Percentiles rank a stretch among this genome's conserved stretches.
Evolutionary conservation across 2,797 vertebrate species (phyloP).

Genomic region (Chaetophractus vellerosus): DNA sequence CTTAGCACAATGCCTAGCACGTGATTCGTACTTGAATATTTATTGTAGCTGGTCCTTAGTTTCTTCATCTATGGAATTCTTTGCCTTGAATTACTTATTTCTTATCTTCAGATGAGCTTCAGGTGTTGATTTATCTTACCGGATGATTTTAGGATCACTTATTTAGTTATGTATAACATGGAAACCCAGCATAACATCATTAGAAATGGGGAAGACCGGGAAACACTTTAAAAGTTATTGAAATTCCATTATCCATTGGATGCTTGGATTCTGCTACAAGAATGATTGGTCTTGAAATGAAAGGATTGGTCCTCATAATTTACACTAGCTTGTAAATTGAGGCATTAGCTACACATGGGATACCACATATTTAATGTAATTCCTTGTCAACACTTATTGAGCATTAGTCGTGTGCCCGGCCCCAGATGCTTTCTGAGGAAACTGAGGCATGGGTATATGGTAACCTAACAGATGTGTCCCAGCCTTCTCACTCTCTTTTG

Average conservation of each 20-base stretch:
- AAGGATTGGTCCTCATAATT: not conserved
- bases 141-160: not conserved
- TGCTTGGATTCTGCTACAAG: conserved; percentile 23
- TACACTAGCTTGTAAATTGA: not conserved
- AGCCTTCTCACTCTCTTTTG: not conserved
- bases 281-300: not conserved
- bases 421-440: not conserved
- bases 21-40: not conserved
- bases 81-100: conserved; percentile 4
- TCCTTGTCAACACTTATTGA: not conserved
- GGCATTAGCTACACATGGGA: not conserved
- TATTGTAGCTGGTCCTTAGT: not conserved
- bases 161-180: not conserved
- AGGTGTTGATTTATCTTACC: not conserved
- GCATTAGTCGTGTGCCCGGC: not conserved
- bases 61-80: not conserved
- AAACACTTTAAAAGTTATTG: not conserved
- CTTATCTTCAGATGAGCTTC: conserved; percentile 20
- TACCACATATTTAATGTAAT: not conserved
- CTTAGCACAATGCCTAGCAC: not conserved
- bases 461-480: not conserved
- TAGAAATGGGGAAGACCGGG: not conserved
- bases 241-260: not conserved
- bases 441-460: not conserved
- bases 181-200: not conserved